Percentiles rank a stretch among this genome's conserved stretches.
These are phyloP conservation scores for Poecile montanus DNA, from an alignment of 2,797 vertebrate genomes.

Conservation along the genomic window DNA sequence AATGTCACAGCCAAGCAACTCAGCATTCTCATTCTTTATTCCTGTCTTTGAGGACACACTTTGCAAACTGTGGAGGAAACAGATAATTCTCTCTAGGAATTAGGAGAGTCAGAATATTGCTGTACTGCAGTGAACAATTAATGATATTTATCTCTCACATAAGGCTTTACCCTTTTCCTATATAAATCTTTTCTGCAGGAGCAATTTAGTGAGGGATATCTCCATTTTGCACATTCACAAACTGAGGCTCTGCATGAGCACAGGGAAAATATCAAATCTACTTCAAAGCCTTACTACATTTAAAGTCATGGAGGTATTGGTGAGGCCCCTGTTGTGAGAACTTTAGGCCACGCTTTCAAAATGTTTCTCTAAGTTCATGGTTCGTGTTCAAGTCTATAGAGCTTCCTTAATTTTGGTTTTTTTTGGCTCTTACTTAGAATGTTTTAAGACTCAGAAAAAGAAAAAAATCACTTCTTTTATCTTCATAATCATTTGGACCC, in stretches of 20 bases:
- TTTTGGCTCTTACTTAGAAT: not conserved
- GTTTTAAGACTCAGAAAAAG: not conserved
- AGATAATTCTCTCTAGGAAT: not conserved
- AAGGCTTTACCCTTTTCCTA: not conserved
- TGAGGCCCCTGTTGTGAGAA: not conserved
- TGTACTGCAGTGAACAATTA: not conserved
- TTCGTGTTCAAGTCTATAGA: not conserved
- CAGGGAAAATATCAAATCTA: not conserved
- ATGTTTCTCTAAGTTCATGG: not conserved
- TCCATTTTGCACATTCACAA: not conserved
- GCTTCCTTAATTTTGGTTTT: not conserved
- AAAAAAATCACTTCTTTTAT: not conserved
- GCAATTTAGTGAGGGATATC: not conserved
- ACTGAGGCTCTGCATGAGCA: not conserved
- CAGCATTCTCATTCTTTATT: not conserved
- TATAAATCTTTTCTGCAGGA: not conserved
- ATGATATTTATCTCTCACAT: constrained; percentile 35
- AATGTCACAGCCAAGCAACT: constrained; percentile 20
- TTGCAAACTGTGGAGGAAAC: not conserved
- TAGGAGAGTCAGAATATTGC: not conserved
- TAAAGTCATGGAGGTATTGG: not conserved
- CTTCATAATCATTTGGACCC: not conserved
- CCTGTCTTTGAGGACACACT: not conserved
- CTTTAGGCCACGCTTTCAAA: not conserved
- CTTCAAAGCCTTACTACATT: not conserved